Conservation (phyloP, 2,888 invertebrate species). For the Drosophila mercatorum region DNA sequence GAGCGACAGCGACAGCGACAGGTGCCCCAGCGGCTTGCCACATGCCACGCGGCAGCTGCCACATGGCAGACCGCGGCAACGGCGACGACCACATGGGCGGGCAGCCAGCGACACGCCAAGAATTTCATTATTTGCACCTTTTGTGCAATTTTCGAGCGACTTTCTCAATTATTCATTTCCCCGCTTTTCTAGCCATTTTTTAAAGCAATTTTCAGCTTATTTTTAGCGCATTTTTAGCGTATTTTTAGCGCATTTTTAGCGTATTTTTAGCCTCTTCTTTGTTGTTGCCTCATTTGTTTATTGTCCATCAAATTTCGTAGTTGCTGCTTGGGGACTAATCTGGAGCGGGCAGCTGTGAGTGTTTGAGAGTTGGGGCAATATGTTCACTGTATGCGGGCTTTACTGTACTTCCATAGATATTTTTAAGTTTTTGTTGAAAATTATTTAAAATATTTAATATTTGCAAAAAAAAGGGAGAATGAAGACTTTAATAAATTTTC, state of each 20-base stretch:
- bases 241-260: neutral
- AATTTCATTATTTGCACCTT: slow-evolving; percentile 76
- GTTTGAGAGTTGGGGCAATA: neutral
- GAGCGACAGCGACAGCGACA: slow-evolving; percentile 12
- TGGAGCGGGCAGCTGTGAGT: neutral
- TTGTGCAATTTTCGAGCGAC: slow-evolving; percentile 68
- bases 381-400: neutral
- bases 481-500: no score
- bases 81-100: slow-evolving; percentile 39
- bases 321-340: neutral
- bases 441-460: no score
- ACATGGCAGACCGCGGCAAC: slow-evolving; percentile 35
- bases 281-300: neutral
- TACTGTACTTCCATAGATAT: neutral
- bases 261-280: neutral
- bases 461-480: no score
- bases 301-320: neutral
- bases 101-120: slow-evolving; percentile 42
- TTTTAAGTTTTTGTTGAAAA: no score
- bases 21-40: slow-evolving; percentile 28
- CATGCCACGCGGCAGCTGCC: slow-evolving; percentile 30
- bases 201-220: neutral
- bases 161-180: slow-evolving; percentile 53
- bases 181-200: slow-evolving; percentile 19
- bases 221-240: neutral